Base-by-base conservation (phyloP, 2,113 vertebrate genomes). In the Dryoscopus gambensis region DNA sequence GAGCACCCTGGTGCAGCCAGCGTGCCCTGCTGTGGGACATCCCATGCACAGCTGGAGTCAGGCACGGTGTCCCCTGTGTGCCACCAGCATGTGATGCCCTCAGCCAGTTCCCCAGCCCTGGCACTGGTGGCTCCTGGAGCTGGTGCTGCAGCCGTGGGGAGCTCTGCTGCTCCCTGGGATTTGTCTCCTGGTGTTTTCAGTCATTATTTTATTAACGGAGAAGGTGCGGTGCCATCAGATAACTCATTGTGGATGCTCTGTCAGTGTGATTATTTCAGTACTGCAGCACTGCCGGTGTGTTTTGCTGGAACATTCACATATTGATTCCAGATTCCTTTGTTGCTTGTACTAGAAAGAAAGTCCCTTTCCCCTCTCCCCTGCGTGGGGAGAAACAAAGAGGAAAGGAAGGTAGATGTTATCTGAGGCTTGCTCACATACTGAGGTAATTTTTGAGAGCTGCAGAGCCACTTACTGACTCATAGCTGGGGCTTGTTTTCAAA, bases 401-500 rank as follows among this genome's bases (percentile, higher is more conserved):
- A 35, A 63, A 56, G 87, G 63, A 59, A 84, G 44, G 92, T 30
- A 64, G 92, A 84, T 94, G 39, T 56, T 94, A 55, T 84, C 85
- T 84, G 83, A 39, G 4, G 25, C 75, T 83, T 40, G 69, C 60
- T 81, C 22, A 10, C 59, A 44, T 37, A 59, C 73, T 0, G 3
- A 60, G 83, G 73, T 68, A 91, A 90, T 84, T 85, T 94, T 87
- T 75, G 82, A 92, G 90, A 75, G 46, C 74, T 73, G 84, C 42
- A 69, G 57, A 91, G 65, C 70, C 59, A 33, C 53, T 76, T 68
- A 59, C 47, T 81, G 79, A 88, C 84, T 96, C 80, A 52, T 60
- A 64, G 16, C 49, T 52, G 60, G 37, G 82, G 28, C 42, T 83
- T 85, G 39, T 85, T 76, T 94, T 91, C 87, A 76, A 70, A 40